A percentile compares a stretch with the other conserved stretches of the same genome.
Conservation (phyloP, 2,888 invertebrate genomes). For the Nomada lathburiana region DNA sequence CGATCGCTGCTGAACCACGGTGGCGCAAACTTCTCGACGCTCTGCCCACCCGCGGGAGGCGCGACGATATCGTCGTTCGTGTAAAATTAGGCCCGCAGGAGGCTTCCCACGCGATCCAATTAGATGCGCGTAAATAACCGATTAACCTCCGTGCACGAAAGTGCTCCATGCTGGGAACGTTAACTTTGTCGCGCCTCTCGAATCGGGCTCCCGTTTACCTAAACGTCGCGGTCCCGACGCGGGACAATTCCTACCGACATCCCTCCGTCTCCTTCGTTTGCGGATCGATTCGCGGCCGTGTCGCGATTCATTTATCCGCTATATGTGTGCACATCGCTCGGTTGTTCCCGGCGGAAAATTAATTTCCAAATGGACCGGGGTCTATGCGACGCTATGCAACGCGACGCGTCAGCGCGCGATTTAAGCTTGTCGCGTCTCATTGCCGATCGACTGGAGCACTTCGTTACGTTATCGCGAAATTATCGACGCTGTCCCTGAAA, state of each 20-base stretch:
- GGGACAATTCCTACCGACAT: not conserved
- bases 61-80: slow-evolving; percentile 28
- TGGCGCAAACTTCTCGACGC: slow-evolving; percentile 6
- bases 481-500: slow-evolving; percentile 14
- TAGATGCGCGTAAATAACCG: slow-evolving; percentile 45
- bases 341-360: not conserved
- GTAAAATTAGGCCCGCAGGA: slow-evolving; percentile 28
- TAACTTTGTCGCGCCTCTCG: not conserved
- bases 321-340: not conserved
- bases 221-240: not conserved
- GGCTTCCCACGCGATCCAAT: slow-evolving; percentile 48
- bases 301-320: not conserved
- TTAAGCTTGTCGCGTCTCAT: not conserved
- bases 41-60: slow-evolving; percentile 1
- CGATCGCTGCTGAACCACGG: slow-evolving; percentile 4
- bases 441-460: slow-evolving; percentile 12
- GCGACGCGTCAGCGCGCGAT: not conserved
- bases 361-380: not conserved
- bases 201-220: not conserved
- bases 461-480: slow-evolving; percentile 27
- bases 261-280: not conserved
- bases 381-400: not conserved
- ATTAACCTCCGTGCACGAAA: not conserved
- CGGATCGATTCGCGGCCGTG: not conserved
- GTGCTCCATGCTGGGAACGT: not conserved